These are phyloP conservation scores for Phyllopteryx taeniolatus DNA, from an alignment of 2,113 vertebrate genomes.

Conservation along the genomic window DNA sequence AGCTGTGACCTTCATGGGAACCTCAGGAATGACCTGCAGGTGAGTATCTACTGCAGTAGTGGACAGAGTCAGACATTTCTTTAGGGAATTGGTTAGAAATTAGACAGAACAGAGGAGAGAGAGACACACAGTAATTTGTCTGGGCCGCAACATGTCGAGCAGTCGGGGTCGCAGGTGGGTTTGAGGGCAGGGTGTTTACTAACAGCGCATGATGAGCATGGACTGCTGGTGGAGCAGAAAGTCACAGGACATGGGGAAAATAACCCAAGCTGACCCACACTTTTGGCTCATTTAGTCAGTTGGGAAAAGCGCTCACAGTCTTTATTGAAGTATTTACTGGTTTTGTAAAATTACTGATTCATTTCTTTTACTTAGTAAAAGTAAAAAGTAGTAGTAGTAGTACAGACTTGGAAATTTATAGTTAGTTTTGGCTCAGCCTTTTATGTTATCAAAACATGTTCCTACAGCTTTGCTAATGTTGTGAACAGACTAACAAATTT, in stretches of 20 bases:
- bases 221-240: constrained; percentile 31
- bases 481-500: too few species aligned
- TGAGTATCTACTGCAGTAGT: constrained; percentile 36
- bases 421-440: too few species aligned
- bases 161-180: constrained; percentile 36
- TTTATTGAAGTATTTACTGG: too few species aligned
- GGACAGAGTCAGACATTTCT: constrained; percentile 40
- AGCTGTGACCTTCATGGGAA: constrained; percentile 62
- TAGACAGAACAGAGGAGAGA: constrained; percentile 42
- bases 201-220: constrained; percentile 51
- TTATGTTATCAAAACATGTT: too few species aligned
- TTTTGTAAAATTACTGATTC: too few species aligned
- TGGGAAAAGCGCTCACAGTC: constrained; percentile 15
- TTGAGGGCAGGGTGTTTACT: constrained; percentile 47
- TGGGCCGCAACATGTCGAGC: constrained; percentile 41
- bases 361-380: not conserved
- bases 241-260: constrained; percentile 36
- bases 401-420: too few species aligned
- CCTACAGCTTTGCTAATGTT: too few species aligned
- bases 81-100: constrained; percentile 40
- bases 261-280: constrained; percentile 29
- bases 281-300: constrained; percentile 37
- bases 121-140: constrained; percentile 57
- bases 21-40: constrained; percentile 44
- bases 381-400: too few species aligned